Conservation (phyloP, 2,797 vertebrate species). For the Epinephelus coioides region DNA sequence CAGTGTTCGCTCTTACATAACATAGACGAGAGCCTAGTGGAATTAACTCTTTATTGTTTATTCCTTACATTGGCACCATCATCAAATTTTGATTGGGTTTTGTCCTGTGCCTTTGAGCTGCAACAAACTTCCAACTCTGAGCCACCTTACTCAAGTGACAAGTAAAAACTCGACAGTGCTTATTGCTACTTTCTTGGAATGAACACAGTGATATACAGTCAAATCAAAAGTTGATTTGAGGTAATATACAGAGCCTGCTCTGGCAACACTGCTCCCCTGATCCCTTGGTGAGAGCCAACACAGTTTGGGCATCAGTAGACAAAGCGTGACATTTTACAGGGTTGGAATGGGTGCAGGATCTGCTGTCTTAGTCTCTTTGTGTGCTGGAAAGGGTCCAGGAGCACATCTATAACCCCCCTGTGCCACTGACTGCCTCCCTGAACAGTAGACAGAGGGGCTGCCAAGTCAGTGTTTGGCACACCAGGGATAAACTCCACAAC, state of each 20-base stretch:
- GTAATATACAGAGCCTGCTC: constrained; percentile 13
- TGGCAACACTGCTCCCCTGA: constrained; percentile 29
- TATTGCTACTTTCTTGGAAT: constrained; percentile 21
- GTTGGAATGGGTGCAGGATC: constrained; percentile 53
- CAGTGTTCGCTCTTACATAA: constrained; percentile 13
- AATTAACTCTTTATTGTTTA: constrained; percentile 9
- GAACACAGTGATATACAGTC: constrained; percentile 11
- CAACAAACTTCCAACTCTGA: constrained; percentile 14
- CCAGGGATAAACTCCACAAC: constrained; percentile 68
- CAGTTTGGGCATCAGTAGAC: constrained; percentile 55
- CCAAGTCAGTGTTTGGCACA: constrained; percentile 74
- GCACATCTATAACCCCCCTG: constrained; percentile 65
- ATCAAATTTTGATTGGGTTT: neutral
- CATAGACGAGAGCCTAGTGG: neutral
- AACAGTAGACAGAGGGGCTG: constrained; percentile 62
- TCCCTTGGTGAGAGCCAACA: constrained; percentile 36
- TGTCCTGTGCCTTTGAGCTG: neutral
- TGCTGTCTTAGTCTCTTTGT: constrained; percentile 63
- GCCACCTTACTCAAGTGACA: neutral
- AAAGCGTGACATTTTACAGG: constrained; percentile 62
- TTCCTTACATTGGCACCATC: constrained; percentile 2
- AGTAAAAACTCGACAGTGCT: neutral
- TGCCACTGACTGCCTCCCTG: constrained; percentile 54
- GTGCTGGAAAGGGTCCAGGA: constrained; percentile 67
- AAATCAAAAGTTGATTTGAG: constrained; percentile 54